These are phyloP conservation scores for Carposina sasakii DNA, from an alignment of 1,140 invertebrate genomes.

Conservation along the genomic window DNA sequence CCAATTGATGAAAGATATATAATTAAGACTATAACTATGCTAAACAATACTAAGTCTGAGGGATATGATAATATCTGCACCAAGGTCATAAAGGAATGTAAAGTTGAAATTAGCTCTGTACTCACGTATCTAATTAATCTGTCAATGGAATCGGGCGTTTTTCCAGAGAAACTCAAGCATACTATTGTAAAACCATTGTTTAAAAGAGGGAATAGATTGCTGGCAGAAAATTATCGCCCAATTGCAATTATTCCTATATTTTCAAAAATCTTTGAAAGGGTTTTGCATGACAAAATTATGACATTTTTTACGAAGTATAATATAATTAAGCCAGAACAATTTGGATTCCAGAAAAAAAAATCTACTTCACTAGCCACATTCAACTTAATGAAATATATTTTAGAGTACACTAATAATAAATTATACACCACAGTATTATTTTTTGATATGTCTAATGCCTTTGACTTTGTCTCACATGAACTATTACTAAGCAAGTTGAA, in stretches of 20 bases:
- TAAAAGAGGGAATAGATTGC: not conserved
- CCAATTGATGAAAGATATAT: not conserved
- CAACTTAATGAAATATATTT: not conserved
- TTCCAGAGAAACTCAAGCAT: not conserved
- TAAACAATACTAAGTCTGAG: not conserved
- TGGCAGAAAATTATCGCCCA: not conserved
- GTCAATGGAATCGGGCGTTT: not conserved
- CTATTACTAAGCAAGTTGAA: not conserved
- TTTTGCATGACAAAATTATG: not conserved
- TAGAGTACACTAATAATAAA: not conserved
- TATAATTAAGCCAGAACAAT: not conserved
- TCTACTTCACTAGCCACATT: not conserved
- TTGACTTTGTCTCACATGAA: not conserved
- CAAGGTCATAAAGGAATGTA: not conserved
- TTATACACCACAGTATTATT: not conserved
- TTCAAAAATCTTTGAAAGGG: not conserved
- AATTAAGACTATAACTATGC: not conserved
- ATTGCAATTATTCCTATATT: not conserved
- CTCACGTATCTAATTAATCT: not conserved
- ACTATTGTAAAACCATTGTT: not conserved
- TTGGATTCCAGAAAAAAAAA: not conserved
- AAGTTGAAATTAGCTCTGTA: not conserved
- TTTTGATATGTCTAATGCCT: too few relatives aligned
- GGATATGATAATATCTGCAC: not conserved
- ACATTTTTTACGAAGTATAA: not conserved